A percentile compares a stretch with the other conserved stretches of the same genome.
Evolutionary conservation across 2,888 invertebrate genomes (phyloP).

Genomic region (Papilio gigon): DNA sequence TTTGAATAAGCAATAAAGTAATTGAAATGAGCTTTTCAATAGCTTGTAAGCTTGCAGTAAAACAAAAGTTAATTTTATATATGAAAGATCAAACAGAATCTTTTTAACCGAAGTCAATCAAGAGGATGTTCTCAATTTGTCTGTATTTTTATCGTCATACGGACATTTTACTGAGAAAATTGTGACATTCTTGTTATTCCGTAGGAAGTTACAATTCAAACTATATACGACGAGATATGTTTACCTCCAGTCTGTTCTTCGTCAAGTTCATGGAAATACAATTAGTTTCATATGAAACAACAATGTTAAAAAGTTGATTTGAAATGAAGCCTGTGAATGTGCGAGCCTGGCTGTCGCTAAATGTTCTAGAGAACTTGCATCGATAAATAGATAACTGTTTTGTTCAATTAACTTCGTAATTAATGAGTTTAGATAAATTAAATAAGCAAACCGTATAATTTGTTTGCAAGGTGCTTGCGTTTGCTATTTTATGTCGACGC

Average conservation of each 20-base stretch:
- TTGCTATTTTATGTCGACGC: not conserved
- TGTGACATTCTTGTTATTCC: no score
- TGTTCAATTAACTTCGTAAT: not conserved
- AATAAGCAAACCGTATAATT: not conserved
- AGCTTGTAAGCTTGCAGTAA: not conserved
- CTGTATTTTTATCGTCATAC: no score
- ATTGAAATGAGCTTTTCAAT: not conserved
- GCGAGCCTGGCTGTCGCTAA: no score
- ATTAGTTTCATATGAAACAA: no score
- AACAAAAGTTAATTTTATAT: slow-evolving; percentile 2
- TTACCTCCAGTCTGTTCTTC: no score
- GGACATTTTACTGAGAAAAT: no score
- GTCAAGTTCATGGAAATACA: no score
- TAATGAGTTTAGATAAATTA: not conserved
- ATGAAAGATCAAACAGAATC: not conserved
- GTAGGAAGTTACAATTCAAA: no score
- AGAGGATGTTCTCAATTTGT: no score
- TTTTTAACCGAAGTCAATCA: not conserved
- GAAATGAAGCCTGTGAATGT: no score
- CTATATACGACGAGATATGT: no score
- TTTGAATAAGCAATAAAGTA: slow-evolving; percentile 4
- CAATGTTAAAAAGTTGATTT: no score
- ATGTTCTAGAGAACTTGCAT: not conserved
- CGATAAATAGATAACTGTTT: not conserved
- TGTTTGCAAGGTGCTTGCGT: not conserved